These are phyloP conservation scores for Nasonia longicornis DNA, from an alignment of 1,140 invertebrate species.

Conservation along the genomic window DNA sequence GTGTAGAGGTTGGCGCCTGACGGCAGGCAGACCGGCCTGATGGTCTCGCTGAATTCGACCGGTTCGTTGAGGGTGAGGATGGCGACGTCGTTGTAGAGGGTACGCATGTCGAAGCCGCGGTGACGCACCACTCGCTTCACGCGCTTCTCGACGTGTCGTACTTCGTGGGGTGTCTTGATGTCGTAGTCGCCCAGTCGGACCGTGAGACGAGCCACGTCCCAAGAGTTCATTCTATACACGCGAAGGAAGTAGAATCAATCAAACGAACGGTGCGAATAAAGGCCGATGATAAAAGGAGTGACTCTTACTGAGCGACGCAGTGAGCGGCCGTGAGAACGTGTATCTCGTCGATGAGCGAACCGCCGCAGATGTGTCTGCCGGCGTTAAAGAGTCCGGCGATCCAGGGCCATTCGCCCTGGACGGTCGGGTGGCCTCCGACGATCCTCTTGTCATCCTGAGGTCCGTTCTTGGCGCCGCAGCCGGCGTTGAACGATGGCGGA, in stretches of 20 bases:
- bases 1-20: conserved; percentile 73
- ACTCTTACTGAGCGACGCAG: conserved; percentile 89
- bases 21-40: conserved; percentile 87
- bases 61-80: conserved; percentile 85
- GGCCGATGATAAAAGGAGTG: neutral
- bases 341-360: conserved; percentile 84
- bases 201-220: conserved; percentile 85
- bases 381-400: conserved; percentile 85
- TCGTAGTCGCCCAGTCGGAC: conserved; percentile 87
- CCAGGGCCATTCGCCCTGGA: conserved; percentile 88
- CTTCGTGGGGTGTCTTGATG: conserved; percentile 79
- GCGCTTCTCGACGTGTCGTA: conserved; percentile 79
- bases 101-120: conserved; percentile 84
- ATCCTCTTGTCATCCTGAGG: conserved; percentile 82
- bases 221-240: conserved; percentile 83
- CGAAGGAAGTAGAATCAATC: conserved; percentile 42
- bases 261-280: neutral
- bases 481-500: conserved; percentile 51
- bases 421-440: conserved; percentile 85
- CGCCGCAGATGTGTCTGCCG: conserved; percentile 89
- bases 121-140: conserved; percentile 87
- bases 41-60: conserved; percentile 79
- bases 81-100: conserved; percentile 89
- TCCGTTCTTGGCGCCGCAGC: conserved; percentile 81
- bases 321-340: conserved; percentile 92